phyloP scores from a whole-genome alignment of 1,140 invertebrate genomes.

The Hydropsyche tenuis region DNA sequence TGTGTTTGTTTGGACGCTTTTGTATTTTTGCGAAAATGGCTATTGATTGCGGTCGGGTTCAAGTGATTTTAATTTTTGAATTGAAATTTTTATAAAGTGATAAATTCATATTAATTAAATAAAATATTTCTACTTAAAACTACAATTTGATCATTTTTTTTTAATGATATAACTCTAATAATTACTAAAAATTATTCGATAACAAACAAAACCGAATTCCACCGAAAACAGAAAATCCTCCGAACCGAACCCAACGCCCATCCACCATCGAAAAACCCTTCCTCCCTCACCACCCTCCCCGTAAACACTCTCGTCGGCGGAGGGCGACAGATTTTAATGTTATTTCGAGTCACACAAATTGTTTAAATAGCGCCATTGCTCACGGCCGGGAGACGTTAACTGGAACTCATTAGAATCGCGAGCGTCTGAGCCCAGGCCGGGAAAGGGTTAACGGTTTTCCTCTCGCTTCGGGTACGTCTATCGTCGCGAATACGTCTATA shows the following conservation, averaged over 20 bases:
- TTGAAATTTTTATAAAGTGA: no score
- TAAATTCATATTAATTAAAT: no score
- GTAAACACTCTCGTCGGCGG: slow-evolving; percentile 47
- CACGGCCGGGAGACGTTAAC: slow-evolving; percentile 60
- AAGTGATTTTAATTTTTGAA: no score
- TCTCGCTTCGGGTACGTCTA: neutral
- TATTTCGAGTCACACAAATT: slow-evolving; percentile 65
- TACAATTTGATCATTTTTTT: no score
- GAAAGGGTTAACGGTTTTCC: slow-evolving; percentile 11
- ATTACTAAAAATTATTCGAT: no score
- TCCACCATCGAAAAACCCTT: neutral
- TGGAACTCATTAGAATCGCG: slow-evolving; percentile 61
- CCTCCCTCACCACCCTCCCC: slow-evolving; percentile 2
- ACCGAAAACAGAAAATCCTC: no score
- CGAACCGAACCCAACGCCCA: no score
- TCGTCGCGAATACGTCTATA: slow-evolving; percentile 20
- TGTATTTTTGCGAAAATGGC: no score
- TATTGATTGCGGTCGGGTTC: no score
- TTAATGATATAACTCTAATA: no score
- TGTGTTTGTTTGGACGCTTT: neutral
- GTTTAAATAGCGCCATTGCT: slow-evolving; percentile 63
- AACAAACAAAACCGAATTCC: no score
- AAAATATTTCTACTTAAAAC: no score
- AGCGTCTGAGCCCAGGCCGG: slow-evolving; percentile 20
- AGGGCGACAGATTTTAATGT: slow-evolving; percentile 62